Conservation (phyloP, 2,113 vertebrate genomes). For the Esox niger region DNA sequence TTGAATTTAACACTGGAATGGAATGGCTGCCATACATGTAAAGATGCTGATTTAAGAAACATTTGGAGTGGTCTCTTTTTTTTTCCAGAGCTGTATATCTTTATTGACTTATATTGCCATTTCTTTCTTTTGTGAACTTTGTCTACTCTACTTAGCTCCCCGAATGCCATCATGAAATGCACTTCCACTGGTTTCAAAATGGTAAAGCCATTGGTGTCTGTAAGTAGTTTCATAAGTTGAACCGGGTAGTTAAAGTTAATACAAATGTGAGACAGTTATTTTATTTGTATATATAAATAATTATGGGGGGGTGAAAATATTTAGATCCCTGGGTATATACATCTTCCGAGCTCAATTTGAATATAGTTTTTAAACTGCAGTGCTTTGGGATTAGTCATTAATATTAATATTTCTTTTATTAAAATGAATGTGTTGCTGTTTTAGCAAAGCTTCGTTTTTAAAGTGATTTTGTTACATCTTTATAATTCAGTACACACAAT, state of each 20-base stretch:
- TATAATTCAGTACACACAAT: background rate
- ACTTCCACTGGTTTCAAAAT: background rate
- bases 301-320: too few species aligned
- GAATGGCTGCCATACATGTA: too few species aligned
- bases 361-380: too few species aligned
- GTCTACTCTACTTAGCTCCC: background rate
- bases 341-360: background rate
- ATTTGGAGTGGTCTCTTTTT: too few species aligned
- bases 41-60: too few species aligned
- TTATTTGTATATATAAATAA: background rate
- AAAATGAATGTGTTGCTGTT: too few species aligned
- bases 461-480: background rate
- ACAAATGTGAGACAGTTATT: background rate
- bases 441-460: too few species aligned
- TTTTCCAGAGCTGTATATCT: too few species aligned
- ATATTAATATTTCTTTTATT: background rate
- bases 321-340: too few species aligned
- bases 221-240: background rate
- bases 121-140: too few species aligned
- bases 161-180: slow-evolving; percentile 4
- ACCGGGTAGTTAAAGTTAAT: background rate
- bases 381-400: background rate
- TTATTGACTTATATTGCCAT: too few species aligned
- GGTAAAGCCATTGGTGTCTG: slow-evolving; percentile 11
- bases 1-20: too few species aligned